Percentiles rank a stretch among this genome's conserved stretches.
Conservation (phyloP, 1,140 invertebrate genomes). For the Sipha flava region DNA sequence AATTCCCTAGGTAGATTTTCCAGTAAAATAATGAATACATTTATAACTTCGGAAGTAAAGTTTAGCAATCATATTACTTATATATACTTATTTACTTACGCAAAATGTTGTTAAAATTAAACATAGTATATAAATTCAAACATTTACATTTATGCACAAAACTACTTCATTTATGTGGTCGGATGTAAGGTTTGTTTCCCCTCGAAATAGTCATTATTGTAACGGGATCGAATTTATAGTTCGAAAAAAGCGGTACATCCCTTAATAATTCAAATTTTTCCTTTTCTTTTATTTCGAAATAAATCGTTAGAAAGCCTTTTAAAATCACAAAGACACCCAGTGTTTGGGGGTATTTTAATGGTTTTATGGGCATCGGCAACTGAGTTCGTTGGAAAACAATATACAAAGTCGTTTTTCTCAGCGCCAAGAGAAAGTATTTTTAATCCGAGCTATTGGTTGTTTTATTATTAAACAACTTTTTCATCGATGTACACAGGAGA, state of each 20-base stretch:
- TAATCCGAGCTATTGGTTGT: constrained; percentile 8
- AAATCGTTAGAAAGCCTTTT: constrained; percentile 15
- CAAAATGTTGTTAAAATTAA: no score
- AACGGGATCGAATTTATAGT: neutral
- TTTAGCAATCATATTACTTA: no score
- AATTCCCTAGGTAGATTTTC: no score
- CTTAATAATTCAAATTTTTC: constrained; percentile 10
- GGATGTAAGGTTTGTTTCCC: neutral
- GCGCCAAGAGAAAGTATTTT: neutral
- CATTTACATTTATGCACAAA: neutral
- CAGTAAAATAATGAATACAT: no score
- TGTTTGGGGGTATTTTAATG: constrained; percentile 13
- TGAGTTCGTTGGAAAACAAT: constrained; percentile 12
- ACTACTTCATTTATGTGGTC: neutral
- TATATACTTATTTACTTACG: no score
- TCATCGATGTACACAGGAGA: neutral
- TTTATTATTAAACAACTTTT: constrained; percentile 19
- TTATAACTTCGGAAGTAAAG: no score
- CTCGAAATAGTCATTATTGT: neutral
- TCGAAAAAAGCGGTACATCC: neutral
- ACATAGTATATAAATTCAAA: neutral
- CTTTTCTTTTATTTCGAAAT: neutral
- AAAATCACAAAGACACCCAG: constrained; percentile 5
- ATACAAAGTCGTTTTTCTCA: neutral
- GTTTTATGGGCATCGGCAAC: constrained; percentile 13